Conservation (phyloP, 2,797 vertebrate species). For the Meda fulgida region DNA sequence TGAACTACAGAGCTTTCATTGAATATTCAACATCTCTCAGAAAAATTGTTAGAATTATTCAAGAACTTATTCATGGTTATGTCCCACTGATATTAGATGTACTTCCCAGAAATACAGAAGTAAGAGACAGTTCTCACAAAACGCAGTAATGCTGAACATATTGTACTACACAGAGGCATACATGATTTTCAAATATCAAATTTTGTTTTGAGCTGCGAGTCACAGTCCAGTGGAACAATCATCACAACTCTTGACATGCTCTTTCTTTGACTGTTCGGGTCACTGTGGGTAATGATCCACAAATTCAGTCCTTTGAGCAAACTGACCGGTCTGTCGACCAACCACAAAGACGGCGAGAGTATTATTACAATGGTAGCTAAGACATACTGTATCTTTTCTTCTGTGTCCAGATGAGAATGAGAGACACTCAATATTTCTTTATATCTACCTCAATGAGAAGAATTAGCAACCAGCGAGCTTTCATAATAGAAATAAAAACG, state of each 20-base stretch:
- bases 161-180: slow-evolving; percentile 3
- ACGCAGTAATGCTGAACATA: slow-evolving; percentile 15
- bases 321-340: slow-evolving; percentile 41
- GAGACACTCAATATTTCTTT: slow-evolving; percentile 34
- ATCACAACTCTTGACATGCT: slow-evolving; percentile 40
- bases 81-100: slow-evolving; percentile 31
- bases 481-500: slow-evolving; percentile 22
- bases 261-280: slow-evolving; percentile 44
- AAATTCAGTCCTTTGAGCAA: slow-evolving; percentile 55
- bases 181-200: slow-evolving; percentile 27
- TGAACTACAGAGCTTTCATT: slow-evolving; percentile 48
- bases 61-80: slow-evolving; percentile 30
- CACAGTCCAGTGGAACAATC: slow-evolving; percentile 47
- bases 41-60: slow-evolving; percentile 39
- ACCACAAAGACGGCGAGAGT: slow-evolving; percentile 40
- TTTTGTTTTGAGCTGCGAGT: slow-evolving; percentile 2
- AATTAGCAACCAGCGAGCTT: slow-evolving; percentile 41
- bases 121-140: slow-evolving; percentile 27
- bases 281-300: slow-evolving; percentile 53
- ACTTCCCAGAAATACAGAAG: slow-evolving; percentile 27
- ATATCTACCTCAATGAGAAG: slow-evolving; percentile 30
- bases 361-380: slow-evolving; percentile 45
- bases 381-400: slow-evolving; percentile 39
- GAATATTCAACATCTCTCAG: slow-evolving; percentile 51
- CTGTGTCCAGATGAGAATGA: slow-evolving; percentile 35